Evolutionary conservation across 2,113 vertebrate species (phyloP).

Genomic region (Platycercus adscitus): DNA sequence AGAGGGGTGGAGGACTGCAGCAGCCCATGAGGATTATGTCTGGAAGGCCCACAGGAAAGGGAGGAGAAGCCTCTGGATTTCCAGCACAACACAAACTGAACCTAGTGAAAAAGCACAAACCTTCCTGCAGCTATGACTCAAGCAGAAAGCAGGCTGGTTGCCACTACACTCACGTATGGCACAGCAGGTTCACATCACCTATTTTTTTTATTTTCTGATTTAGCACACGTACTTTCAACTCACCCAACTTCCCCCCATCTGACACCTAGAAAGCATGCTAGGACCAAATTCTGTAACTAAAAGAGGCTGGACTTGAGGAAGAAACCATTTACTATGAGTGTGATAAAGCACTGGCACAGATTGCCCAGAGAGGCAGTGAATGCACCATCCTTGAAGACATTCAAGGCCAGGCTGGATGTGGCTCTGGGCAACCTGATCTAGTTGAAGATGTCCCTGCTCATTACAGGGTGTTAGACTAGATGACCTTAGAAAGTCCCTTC

Average conservation of each 20-base stretch:
- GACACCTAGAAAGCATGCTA: background rate
- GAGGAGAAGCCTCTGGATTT: background rate
- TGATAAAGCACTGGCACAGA: background rate
- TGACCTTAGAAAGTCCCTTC: background rate
- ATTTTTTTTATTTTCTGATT: background rate
- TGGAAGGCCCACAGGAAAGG: background rate
- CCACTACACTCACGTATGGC: rapidly evolving
- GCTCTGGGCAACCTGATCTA: background rate
- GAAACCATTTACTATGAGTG: background rate
- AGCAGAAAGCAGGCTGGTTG: background rate
- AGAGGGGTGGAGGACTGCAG: background rate
- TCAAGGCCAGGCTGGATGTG: background rate
- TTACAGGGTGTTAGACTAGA: background rate
- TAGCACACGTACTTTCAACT: background rate
- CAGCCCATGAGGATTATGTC: background rate
- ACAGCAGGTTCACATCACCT: background rate
- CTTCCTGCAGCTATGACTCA: background rate
- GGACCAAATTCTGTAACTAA: background rate
- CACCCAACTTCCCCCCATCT: background rate
- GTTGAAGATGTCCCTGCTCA: background rate
- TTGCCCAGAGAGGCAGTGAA: background rate
- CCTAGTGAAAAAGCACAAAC: background rate
- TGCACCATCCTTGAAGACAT: background rate
- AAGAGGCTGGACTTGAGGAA: background rate
- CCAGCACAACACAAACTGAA: background rate